Conservation (phyloP, 2,797 vertebrate genomes). For the Uromys caudimaculatus region DNA sequence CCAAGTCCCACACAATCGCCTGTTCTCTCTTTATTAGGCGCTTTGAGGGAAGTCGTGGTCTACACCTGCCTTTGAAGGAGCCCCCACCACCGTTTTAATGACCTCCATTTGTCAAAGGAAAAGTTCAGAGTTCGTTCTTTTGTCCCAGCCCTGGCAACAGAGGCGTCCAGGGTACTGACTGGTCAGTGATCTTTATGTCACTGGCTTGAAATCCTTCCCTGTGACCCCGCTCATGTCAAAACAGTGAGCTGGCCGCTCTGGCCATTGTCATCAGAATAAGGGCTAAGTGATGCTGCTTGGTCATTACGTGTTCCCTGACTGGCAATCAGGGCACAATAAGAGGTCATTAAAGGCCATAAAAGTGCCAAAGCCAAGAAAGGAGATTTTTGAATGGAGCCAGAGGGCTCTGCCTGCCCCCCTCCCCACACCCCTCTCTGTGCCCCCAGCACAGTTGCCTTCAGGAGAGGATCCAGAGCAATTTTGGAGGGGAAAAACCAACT, state of each 20-base stretch:
- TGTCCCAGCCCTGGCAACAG: slow-evolving; percentile 87
- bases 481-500: slow-evolving; percentile 31
- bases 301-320: slow-evolving; percentile 93
- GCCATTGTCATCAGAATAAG: slow-evolving; percentile 90
- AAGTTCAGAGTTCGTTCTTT: slow-evolving; percentile 93
- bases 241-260: slow-evolving; percentile 89
- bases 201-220: slow-evolving; percentile 88
- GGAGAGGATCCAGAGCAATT: background rate
- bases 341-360: slow-evolving; percentile 92
- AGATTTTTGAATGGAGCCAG: slow-evolving; percentile 89
- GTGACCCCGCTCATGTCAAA: slow-evolving; percentile 86
- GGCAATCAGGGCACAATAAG: slow-evolving; percentile 91
- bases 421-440: background rate
- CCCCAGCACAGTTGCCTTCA: background rate
- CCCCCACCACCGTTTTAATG: slow-evolving; percentile 91
- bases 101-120: slow-evolving; percentile 89
- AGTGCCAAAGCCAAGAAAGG: slow-evolving; percentile 88
- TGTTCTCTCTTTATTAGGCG: slow-evolving; percentile 92
- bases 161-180: slow-evolving; percentile 90
- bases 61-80: slow-evolving; percentile 96
- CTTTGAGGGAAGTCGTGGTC: slow-evolving; percentile 89
- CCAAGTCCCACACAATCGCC: slow-evolving; percentile 82
- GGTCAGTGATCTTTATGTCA: slow-evolving; percentile 91
- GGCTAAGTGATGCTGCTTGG: slow-evolving; percentile 92
- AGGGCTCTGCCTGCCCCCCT: slow-evolving; percentile 72